Percentiles rank a stretch among this genome's conserved stretches.
Conservation (phyloP, 2,113 vertebrate species). For the Malurus cyaneus region DNA sequence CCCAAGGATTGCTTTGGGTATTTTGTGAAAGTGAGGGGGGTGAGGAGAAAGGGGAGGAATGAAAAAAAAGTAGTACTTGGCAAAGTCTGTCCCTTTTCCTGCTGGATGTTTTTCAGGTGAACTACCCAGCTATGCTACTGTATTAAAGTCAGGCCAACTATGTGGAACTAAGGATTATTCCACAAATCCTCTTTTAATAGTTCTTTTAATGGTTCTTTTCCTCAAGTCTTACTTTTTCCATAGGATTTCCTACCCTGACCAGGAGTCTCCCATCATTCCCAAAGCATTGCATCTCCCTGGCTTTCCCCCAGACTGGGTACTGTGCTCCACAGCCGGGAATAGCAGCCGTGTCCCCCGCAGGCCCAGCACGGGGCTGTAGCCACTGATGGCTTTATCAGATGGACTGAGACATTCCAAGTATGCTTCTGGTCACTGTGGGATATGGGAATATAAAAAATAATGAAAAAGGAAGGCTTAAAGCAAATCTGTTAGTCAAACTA, state of each 20-base stretch:
- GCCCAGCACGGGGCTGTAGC: neutral
- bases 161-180: conserved; percentile 34
- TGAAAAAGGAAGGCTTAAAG: conserved; percentile 31
- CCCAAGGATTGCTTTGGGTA: neutral
- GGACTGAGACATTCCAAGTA: conserved; percentile 67
- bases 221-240: conserved; percentile 16
- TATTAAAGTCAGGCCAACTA: conserved; percentile 5
- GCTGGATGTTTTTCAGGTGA: conserved; percentile 58
- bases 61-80: neutral
- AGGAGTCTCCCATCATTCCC: neutral
- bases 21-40: neutral
- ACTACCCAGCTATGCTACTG: neutral
- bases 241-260: neutral
- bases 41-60: neutral
- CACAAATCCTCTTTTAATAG: conserved; percentile 23
- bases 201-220: conserved; percentile 3
- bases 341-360: neutral
- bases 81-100: neutral
- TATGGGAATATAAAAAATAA: conserved; percentile 49
- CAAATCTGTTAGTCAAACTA: neutral
- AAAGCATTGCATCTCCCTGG: neutral
- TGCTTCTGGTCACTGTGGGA: conserved; percentile 60
- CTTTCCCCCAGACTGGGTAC: neutral
- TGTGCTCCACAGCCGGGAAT: neutral
- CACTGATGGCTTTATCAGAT: conserved; percentile 68